Evolutionary conservation across 2,888 invertebrate species (phyloP).

Genomic region (Xylophagus ater): DNA sequence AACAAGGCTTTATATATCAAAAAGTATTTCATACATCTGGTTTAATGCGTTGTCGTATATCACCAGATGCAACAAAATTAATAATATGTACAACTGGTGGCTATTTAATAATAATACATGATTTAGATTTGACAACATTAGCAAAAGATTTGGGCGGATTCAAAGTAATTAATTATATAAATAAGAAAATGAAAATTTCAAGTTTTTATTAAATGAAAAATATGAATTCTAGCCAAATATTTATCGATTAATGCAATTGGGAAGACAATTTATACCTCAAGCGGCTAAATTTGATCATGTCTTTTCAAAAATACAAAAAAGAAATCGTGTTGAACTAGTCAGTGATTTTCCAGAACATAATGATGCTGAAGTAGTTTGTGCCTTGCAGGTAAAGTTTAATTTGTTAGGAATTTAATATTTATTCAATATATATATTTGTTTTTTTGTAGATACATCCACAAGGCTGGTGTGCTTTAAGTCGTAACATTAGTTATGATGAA

Average conservation of each 20-base stretch:
- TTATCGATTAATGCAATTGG: constrained; percentile 80
- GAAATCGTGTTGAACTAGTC: constrained; percentile 81
- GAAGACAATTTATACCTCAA: constrained; percentile 67
- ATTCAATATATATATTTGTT: not conserved
- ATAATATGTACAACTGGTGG: constrained; percentile 86
- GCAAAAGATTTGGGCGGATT: constrained; percentile 73
- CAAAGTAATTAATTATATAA: constrained; percentile 47
- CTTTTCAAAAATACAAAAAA: constrained; percentile 58
- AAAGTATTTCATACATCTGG: constrained; percentile 77
- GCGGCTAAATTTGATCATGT: constrained; percentile 72
- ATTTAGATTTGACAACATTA: constrained; percentile 70
- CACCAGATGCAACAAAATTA: constrained; percentile 77
- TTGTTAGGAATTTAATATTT: not conserved
- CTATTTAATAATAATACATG: constrained; percentile 78
- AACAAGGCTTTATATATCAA: constrained; percentile 63
- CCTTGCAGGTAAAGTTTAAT: constrained; percentile 52
- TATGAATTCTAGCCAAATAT: constrained; percentile 71
- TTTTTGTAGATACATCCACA: constrained; percentile 67
- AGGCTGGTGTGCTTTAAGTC: constrained; percentile 78
- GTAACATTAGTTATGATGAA: constrained; percentile 79
- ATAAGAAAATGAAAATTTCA: too few species aligned
- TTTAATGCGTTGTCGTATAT: constrained; percentile 60
- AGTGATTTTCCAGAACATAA: constrained; percentile 79
- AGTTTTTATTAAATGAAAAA: too few species aligned
- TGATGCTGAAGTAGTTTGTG: constrained; percentile 83